Base-by-base conservation (phyloP, 2,888 invertebrate species). In the Drosophila pegasa region DNA sequence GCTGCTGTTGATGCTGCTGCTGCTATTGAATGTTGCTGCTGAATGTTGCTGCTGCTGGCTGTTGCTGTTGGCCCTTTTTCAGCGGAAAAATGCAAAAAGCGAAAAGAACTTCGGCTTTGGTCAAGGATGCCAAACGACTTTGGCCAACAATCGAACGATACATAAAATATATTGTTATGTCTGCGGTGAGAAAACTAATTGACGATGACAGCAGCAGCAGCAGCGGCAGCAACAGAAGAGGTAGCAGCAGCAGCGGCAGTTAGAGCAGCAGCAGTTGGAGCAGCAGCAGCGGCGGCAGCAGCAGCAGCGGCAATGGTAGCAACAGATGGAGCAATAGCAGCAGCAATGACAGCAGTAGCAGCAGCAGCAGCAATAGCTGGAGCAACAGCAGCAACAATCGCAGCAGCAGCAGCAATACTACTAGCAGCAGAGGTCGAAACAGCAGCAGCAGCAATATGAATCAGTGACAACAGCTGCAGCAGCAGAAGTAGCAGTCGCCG, bases 81-180 rank as follows among this genome's bases (percentile, higher is more conserved):
- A 37, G 78, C 52, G 61, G 75, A 87, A 78, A 71, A 78, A 82
- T 78, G 70, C 79, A 75, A 82, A 80, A 80, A 74, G 61, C 43
- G 18, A 51, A 31, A 51, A 12, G 52, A 52, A 29, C 60, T 50
- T 68, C 43, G 65, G 29, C 33, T 20, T 45, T 79, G 76, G 57
- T 64, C 76, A 71, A 71, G 78, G 70, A 78, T 75, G 61, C 57
- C 62, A 68, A 40, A 40, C 65, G 47, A 25, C 45, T 9, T 45
- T 29, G 43, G 22, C 37, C 71, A 62, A 61, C 59, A 56, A 50
- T 59, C 74, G 62, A 68, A 31, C 80, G 67, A 78, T 74, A 71
- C 68, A 87, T 87, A 83, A 88, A 83, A 83, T 83, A 84, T 88
- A 84, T 88, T 85, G 85, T 84, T 88, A 84, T 85, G 81, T 85